Conservation (phyloP, 2,113 vertebrate genomes). For the Ciconia boyciana region DNA sequence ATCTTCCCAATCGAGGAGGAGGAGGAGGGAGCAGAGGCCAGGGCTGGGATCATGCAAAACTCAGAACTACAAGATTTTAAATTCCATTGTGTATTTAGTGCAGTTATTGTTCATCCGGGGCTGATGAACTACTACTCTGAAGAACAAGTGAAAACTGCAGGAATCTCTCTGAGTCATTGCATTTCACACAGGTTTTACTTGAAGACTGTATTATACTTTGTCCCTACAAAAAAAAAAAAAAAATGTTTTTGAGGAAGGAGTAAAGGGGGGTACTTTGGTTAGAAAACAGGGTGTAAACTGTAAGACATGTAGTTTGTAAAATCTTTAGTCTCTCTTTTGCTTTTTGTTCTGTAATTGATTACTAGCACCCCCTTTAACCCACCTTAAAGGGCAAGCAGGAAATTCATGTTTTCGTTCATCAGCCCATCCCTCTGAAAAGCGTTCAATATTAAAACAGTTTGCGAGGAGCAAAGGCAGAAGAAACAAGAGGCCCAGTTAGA, state of each 20-base stretch:
- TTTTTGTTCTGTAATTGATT: slow-evolving; percentile 74
- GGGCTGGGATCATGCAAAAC: background rate
- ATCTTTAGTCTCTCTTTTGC: background rate
- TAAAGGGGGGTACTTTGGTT: background rate
- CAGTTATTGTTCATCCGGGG: background rate
- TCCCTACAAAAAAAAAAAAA: background rate
- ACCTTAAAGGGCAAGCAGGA: slow-evolving; percentile 78
- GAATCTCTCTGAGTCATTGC: background rate
- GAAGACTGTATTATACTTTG: background rate
- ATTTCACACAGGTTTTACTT: slow-evolving; percentile 3
- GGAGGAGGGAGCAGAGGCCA: background rate
- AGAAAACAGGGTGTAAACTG: background rate
- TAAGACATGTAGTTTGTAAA: background rate
- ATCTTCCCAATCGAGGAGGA: background rate
- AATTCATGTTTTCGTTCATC: slow-evolving; percentile 76
- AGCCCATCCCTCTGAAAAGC: slow-evolving; percentile 72
- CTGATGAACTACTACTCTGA: background rate
- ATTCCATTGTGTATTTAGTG: background rate
- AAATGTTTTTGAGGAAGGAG: background rate
- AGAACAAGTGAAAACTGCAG: background rate
- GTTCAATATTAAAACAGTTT: slow-evolving; percentile 78
- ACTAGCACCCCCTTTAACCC: slow-evolving; percentile 68
- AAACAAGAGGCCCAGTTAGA: slow-evolving; percentile 71
- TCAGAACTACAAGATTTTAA: background rate
- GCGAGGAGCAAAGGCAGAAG: slow-evolving; percentile 70